Base-by-base conservation (phyloP, 2,113 vertebrate species). In the Maccullochella peelii region DNA sequence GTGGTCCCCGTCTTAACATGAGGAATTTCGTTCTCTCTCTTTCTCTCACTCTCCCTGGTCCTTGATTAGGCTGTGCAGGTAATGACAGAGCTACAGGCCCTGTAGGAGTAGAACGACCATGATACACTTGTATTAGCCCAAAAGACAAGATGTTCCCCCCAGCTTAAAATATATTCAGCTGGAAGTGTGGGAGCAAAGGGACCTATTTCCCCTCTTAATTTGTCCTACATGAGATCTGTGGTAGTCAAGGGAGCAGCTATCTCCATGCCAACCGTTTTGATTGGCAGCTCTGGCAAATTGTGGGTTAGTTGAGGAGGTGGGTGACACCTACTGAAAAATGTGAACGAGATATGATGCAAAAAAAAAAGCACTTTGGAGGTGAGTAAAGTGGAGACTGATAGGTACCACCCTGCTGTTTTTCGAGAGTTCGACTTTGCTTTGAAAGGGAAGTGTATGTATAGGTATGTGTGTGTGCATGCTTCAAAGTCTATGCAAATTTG, bases 181-280 rank as follows among this genome's bases (percentile, higher is more conserved):
- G 52, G 25, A 81, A 66, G 30, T 57, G 68, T 57, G 79, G 77
- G 38, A 47, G 79, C 71, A 79, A 80, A 69, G 74, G 78, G 81
- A 87, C 85, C n/a, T n/a, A 78, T 83, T 82, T 58, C 49, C 47
- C 75, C 65, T 77, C 65, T 33, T 80, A 82, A 88, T 85, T 86
- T 90, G 73, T 84, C 58, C 77, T 87, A 81, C 73, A 79, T 88
- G 63, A 85, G 73, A 88, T 47, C 52, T 80, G 75, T n/a, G 58
- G 36, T 68, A 72, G 79, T 71, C 84, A 30, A 61, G 67, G 57
- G 80, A 85, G 67, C 68, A 77, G 66, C 52, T 33, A 80, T 86
- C 66, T 71, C 79, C 83, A 73, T 89, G 90, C 66, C 82, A 77
- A 79, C 75, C 10, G 27, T 30, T 74, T 79, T 91, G 91, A 93